Evolutionary conservation across 2,113 vertebrate genomes (phyloP).

Genomic region (Pluvianellus socialis): DNA sequence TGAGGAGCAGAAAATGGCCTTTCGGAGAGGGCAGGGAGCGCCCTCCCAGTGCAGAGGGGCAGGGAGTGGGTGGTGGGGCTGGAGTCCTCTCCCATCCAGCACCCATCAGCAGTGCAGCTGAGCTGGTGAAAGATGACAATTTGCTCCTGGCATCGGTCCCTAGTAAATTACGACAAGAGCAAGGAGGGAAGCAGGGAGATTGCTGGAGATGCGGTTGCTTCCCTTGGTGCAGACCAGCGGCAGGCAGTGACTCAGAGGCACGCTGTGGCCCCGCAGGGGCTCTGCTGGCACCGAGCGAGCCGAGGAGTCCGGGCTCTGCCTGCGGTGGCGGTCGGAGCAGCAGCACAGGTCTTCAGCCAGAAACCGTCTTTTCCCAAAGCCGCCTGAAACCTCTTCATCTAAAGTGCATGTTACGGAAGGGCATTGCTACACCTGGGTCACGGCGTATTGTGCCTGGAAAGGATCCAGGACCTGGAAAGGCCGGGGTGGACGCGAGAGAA

Average conservation of each 20-base stretch:
- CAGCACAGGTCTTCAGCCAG: too few species aligned
- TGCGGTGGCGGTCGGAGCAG: neutral
- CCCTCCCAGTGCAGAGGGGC: neutral
- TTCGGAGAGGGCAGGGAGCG: neutral
- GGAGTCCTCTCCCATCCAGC: neutral
- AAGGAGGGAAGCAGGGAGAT: neutral
- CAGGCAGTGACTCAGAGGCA: neutral
- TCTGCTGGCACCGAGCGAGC: accelerated
- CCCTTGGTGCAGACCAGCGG: neutral
- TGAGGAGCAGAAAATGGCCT: neutral
- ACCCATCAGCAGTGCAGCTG: neutral
- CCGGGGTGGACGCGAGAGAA: neutral
- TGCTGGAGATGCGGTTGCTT: neutral
- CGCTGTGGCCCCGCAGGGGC: too few species aligned
- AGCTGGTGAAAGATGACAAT: neutral
- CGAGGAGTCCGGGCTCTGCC: neutral
- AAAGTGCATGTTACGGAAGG: neutral
- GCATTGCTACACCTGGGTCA: neutral
- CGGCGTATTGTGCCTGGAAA: neutral
- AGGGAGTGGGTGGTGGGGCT: neutral
- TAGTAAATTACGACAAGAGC: neutral
- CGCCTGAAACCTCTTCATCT: neutral
- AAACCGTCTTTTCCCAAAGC: neutral
- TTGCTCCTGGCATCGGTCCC: neutral
- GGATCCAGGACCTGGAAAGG: neutral